Evolutionary conservation across 2,113 vertebrate genomes (phyloP), one percentile per base, ranked within the genome.

Genomic region (Pantherophis guttatus): DNA sequence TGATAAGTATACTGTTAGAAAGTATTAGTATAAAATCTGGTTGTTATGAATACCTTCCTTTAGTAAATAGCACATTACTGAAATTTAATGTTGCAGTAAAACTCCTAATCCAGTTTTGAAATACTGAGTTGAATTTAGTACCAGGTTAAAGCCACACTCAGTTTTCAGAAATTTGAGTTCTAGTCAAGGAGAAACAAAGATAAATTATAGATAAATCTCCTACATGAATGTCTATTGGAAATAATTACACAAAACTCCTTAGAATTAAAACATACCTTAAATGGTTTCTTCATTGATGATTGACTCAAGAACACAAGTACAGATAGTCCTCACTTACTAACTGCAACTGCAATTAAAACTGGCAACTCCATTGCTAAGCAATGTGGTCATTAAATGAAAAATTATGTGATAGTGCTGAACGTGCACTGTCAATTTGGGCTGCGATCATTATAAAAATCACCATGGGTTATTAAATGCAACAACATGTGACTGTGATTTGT

Each of bases 181-280:
- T 93, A 88, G 89, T 90, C 65, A 75, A 23, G 2, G 44, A 23
- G 75, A 94, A 94, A 87, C 95, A 95, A 65, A 53, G 81, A 81
- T 90, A 92, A 92, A 59, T 87, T 97, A 94, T 96, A 93, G 97
- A 55, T 55, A 55, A 97, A 94, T 96, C 93, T 90, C 87, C 87
- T 96, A 96, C 96, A 97, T 94, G 93, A 97, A 90, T 95, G 93
- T 88, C 95, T 95, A 94, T 91, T 95, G 94, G 94, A 97, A 97
- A 98, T 95, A 97, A 98, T 98, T 96, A 98, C 95, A 97, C 94
- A 96, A 92, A 97, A 96, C 87, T 90, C 95, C 93, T 96, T 98
- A 97, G 96, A 98, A 98, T 98, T 98, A 97, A 97, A 97, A 97
- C 97, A 93, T 97, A 96, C 97, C 97, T 97, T 97, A 97, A 98